These are phyloP conservation scores for Galago senegalensis DNA, from an alignment of 2,797 vertebrate species.

Conservation along the genomic window DNA sequence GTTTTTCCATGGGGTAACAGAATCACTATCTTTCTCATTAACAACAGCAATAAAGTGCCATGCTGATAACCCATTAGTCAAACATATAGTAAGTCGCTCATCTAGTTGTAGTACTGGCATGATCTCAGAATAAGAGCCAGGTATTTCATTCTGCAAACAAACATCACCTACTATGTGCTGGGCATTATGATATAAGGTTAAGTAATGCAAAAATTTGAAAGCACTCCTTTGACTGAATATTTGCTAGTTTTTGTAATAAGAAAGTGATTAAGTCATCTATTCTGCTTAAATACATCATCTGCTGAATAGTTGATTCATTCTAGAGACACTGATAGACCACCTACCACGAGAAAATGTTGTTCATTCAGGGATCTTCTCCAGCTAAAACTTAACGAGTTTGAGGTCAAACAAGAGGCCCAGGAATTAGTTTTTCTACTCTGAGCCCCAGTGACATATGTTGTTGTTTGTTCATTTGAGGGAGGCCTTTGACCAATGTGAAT, in stretches of 20 bases:
- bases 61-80: conserved; percentile 24
- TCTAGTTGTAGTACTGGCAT: background rate
- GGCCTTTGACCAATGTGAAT: background rate
- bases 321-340: conserved; percentile 35
- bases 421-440: background rate
- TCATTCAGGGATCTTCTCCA: background rate
- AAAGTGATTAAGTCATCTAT: conserved; percentile 10
- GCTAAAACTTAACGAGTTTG: background rate
- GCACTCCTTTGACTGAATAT: background rate
- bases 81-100: background rate
- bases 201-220: conserved; percentile 18
- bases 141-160: conserved; percentile 29
- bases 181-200: background rate
- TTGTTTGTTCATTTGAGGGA: background rate
- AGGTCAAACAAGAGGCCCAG: background rate
- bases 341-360: background rate
- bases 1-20: conserved; percentile 52
- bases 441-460: background rate
- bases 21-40: conserved; percentile 47
- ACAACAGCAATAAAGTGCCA: background rate
- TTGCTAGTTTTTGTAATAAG: conserved; percentile 37
- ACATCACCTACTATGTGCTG: background rate
- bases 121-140: conserved; percentile 40
- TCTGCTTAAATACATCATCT: conserved; percentile 36
- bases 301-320: conserved; percentile 36